Percentiles rank a stretch among this genome's conserved stretches.
These are phyloP conservation scores for Dasyurus viverrinus DNA, from an alignment of 2,113 vertebrate species.

Conservation along the genomic window DNA sequence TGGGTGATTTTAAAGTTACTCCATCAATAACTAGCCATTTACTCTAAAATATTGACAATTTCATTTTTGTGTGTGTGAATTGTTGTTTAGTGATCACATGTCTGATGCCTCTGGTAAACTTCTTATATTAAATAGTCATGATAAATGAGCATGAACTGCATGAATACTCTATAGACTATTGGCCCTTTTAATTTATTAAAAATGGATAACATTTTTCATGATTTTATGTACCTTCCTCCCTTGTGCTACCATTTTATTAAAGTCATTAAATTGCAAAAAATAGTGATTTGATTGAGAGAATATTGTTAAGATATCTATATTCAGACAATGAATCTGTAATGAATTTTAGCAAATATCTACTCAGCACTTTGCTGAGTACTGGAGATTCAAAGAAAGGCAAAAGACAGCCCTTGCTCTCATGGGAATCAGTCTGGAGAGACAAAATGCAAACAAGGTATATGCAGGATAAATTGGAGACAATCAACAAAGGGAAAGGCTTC, in stretches of 20 bases:
- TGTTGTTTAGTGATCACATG: background rate
- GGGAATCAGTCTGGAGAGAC: no score
- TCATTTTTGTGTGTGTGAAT: background rate
- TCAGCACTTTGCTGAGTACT: background rate
- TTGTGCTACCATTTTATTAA: background rate
- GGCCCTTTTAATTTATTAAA: background rate
- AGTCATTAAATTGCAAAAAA: no score
- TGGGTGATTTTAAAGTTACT: background rate
- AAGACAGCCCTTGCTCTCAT: background rate
- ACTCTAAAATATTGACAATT: background rate
- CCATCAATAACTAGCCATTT: background rate
- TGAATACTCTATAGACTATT: background rate
- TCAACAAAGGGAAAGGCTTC: no score
- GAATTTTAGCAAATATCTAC: background rate
- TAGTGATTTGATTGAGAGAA: background rate
- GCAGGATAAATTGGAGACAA: no score
- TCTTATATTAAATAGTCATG: background rate
- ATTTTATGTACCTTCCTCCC: background rate
- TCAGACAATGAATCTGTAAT: background rate
- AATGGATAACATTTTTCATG: background rate
- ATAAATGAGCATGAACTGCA: background rate
- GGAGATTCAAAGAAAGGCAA: background rate
- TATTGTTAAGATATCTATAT: background rate
- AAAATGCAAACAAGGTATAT: no score
- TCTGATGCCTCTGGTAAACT: background rate